Base-by-base conservation (phyloP, 2,113 vertebrate species). In the Scopus umbretta region DNA sequence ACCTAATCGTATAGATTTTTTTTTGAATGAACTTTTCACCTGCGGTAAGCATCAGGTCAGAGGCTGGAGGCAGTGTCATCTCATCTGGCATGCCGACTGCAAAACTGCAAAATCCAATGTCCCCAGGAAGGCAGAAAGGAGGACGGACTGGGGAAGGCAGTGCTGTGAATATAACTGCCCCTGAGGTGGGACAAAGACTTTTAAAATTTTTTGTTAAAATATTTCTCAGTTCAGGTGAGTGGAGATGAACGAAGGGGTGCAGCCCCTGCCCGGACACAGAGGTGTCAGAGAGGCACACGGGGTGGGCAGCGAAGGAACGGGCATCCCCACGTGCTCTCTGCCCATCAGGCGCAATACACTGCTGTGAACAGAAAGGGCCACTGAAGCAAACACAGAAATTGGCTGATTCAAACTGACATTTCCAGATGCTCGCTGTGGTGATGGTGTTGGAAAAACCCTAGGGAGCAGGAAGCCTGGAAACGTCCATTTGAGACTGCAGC, bases 231-330 rank as follows among this genome's bases (percentile, higher is more conserved):
- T 45, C 47, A 42, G 32, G 58, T 49, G 49, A 40, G 43, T 14
- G 26, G 67, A 47, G 58, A 13, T 6, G 53, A 68, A 62, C 1
- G 3, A 12, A 4, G 11, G 4, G 80, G 50, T 13, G 11, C 32
- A 67, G 47, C 18, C 38, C 0, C 0, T 45, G 53, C 34, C n/a
- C n/a, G 61, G 36, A 12, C 30, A 25, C 0, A 0, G 43, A 71
- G 70, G 59, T 56, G 52, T 53, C 2, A 2, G 50, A 70, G 55
- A 42, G 22, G 16, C 45, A 22, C 7, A 25, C 0, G 1, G 17
- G 3, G 23, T 25, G 36, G 38, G 30, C 20, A 34, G 42, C 1
- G 5, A 34, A 43, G 30, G 56, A 26, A 55, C 1, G 2, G 27
- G 34, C 32, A 49, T 85, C 30, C 27, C 20, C n/a, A 8, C 3